Percentiles rank a stretch among this genome's conserved stretches.
Evolutionary conservation across 2,797 vertebrate species (phyloP).

Genomic region (Pseudotriccus pelzelni): DNA sequence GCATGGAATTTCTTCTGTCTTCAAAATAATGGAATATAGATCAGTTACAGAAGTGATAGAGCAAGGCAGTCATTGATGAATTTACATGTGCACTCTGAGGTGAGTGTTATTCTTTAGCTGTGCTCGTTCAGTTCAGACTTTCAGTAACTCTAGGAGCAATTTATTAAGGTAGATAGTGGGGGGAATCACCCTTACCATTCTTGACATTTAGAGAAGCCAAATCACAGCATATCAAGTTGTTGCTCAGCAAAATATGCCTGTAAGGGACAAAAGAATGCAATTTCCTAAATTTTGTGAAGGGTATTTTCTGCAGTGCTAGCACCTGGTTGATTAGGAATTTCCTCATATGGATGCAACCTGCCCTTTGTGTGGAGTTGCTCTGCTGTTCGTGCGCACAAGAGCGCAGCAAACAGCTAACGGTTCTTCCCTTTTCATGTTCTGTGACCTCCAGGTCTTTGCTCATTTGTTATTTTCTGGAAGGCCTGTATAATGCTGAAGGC

Average conservation of each 20-base stretch:
- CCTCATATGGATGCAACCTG: background rate
- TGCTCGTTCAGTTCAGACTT: background rate
- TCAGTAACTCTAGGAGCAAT: background rate
- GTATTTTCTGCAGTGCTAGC: background rate
- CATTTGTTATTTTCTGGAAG: background rate
- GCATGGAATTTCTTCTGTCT: background rate
- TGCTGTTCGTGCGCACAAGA: background rate
- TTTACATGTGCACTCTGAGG: background rate
- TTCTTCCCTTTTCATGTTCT: background rate
- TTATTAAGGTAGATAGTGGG: background rate
- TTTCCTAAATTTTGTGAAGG: background rate
- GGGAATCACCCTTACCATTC: fast-evolving
- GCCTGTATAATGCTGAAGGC: background rate
- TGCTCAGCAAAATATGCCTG: background rate
- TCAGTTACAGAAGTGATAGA: background rate
- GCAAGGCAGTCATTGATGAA: background rate
- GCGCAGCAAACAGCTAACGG: background rate
- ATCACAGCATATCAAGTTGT: background rate
- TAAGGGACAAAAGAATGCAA: background rate
- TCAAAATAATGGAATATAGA: background rate
- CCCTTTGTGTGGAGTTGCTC: background rate
- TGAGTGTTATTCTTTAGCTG: background rate
- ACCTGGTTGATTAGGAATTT: fast-evolving
- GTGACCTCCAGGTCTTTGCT: background rate
- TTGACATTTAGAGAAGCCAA: background rate